These are phyloP conservation scores for Calvadosia cruxmelitensis DNA, from an alignment of 30 jellyfish, hydroid and myxozoan genomes.

Conservation along the genomic window DNA sequence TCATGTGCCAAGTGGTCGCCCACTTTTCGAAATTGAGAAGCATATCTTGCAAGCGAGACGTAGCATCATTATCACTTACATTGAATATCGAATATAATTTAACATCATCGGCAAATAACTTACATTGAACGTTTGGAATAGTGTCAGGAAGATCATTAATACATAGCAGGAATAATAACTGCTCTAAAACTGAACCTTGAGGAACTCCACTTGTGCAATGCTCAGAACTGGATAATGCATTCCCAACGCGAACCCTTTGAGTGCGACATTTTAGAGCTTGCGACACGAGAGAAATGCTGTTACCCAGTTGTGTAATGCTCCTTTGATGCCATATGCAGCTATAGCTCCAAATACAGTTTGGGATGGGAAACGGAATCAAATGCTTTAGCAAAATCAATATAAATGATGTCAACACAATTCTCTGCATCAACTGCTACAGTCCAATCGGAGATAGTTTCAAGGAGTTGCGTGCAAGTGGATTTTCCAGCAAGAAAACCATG, in stretches of 20 bases:
- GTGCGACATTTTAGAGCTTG: no score
- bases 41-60: no score
- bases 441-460: neutral
- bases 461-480: neutral
- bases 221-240: neutral
- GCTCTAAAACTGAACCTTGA: neutral
- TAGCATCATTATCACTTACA: no score
- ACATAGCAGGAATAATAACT: neutral
- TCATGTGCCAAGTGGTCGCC: no score
- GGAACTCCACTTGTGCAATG: neutral
- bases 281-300: neutral
- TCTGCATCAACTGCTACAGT: neutral
- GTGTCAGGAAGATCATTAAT: no score
- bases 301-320: neutral
- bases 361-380: neutral
- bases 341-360: neutral
- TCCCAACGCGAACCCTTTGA: neutral
- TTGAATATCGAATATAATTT: no score
- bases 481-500: neutral
- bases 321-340: neutral
- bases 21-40: no score
- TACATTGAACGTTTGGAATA: no score
- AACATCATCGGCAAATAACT: no score
- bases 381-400: neutral
- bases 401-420: neutral